A percentile compares a stretch with the other conserved stretches of the same genome.
These are phyloP conservation scores for Rotaria sp. DNA, from an alignment of 2,888 invertebrate species.

Conservation along the genomic window DNA sequence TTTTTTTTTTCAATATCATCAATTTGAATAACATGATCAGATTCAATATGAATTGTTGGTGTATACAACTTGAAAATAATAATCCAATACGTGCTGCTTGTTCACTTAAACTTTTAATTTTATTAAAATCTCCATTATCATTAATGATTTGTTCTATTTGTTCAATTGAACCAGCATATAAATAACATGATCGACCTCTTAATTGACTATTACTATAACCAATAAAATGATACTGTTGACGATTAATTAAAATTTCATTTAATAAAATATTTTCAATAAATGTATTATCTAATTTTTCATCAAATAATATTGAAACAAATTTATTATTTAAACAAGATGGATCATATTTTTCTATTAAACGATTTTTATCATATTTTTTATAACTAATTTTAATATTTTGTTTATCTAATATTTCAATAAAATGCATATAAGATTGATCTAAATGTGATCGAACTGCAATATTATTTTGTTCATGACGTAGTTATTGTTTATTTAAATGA, in stretches of 20 bases:
- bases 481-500: neutral
- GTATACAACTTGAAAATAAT: constrained; percentile 9
- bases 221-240: neutral
- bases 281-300: neutral
- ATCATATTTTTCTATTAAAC: neutral
- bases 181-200: neutral
- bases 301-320: neutral
- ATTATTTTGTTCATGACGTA: neutral
- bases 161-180: neutral
- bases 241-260: neutral
- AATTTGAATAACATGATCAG: neutral
- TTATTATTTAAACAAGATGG: neutral
- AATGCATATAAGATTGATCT: neutral
- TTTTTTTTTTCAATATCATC: constrained; percentile 2
- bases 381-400: neutral
- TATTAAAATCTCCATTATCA: constrained; percentile 12
- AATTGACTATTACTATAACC: constrained; percentile 3
- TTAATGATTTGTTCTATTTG: neutral
- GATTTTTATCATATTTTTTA: neutral
- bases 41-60: neutral
- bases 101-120: neutral
- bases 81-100: neutral
- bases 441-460: neutral
- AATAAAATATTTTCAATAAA: neutral
- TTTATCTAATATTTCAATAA: neutral